phyloP scores from a whole-genome alignment of 2,797 vertebrate species.

The Sebastes itinus region DNA sequence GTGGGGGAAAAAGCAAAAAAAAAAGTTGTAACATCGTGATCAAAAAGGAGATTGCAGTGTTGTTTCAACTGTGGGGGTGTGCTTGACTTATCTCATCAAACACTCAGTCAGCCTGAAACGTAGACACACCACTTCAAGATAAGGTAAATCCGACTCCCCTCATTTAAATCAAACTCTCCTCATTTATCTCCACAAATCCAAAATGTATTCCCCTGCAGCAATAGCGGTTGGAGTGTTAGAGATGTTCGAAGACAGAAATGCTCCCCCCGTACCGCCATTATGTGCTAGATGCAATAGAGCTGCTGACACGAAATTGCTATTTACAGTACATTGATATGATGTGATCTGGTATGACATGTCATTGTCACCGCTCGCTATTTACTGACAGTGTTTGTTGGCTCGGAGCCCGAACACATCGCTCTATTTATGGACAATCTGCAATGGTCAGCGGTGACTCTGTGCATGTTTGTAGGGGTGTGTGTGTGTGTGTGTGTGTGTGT shows the following conservation, averaged over 20 bases:
- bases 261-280: neutral
- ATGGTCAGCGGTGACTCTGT: conserved; percentile 51
- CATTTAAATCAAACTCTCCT: conserved; percentile 5
- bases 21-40: conserved; percentile 7
- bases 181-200: conserved; percentile 5
- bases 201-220: neutral
- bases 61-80: conserved; percentile 32
- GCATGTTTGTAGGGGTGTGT: neutral
- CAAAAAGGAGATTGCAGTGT: conserved; percentile 22
- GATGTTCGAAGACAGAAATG: neutral
- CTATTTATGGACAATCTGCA: conserved; percentile 52
- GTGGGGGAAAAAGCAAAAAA: neutral
- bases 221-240: neutral
- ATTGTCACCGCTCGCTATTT: conserved; percentile 45
- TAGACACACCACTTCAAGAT: conserved; percentile 23
- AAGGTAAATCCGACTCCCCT: neutral
- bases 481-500: neutral
- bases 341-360: conserved; percentile 54
- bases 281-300: conserved; percentile 7
- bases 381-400: conserved; percentile 42
- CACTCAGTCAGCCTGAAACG: conserved; percentile 27
- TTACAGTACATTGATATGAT: conserved; percentile 44
- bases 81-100: conserved; percentile 41
- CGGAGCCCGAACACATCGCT: conserved; percentile 10
- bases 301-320: conserved; percentile 39